Percentiles rank a stretch among this genome's conserved stretches.
Conservation (phyloP, 2,113 vertebrate genomes). For the Protobothrops flavoviridis region DNA sequence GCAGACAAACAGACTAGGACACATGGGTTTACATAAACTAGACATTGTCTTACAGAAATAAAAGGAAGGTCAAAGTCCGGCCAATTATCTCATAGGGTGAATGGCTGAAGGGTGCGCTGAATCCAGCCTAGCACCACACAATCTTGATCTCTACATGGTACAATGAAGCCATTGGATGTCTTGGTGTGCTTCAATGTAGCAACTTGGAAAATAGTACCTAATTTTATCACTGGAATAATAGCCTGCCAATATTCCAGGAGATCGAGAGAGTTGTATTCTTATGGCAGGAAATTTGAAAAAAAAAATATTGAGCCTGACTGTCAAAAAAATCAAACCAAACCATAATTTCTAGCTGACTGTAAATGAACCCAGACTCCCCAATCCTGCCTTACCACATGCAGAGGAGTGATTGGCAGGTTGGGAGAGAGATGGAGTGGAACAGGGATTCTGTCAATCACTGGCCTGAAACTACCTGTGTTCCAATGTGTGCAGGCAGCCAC, state of each 20-base stretch:
- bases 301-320: neutral
- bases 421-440: neutral
- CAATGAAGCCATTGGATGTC: neutral
- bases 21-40: neutral
- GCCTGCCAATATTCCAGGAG: neutral
- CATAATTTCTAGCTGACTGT: neutral
- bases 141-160: neutral
- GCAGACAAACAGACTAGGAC: neutral
- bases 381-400: neutral
- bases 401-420: neutral
- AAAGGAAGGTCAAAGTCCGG: neutral
- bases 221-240: neutral
- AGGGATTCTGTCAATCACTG: neutral
- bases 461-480: neutral
- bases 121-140: neutral
- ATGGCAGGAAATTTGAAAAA: neutral
- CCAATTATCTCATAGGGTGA: neutral
- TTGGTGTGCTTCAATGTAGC: neutral
- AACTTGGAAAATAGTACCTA: neutral
- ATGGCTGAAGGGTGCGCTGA: neutral
- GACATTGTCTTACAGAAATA: neutral
- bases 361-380: neutral
- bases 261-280: neutral
- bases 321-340: neutral
- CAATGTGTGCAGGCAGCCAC: neutral